A percentile compares a stretch with the other conserved stretches of the same genome.
Evolutionary conservation across 2,797 vertebrate species (phyloP).

Genomic region (Ara ararauna): DNA sequence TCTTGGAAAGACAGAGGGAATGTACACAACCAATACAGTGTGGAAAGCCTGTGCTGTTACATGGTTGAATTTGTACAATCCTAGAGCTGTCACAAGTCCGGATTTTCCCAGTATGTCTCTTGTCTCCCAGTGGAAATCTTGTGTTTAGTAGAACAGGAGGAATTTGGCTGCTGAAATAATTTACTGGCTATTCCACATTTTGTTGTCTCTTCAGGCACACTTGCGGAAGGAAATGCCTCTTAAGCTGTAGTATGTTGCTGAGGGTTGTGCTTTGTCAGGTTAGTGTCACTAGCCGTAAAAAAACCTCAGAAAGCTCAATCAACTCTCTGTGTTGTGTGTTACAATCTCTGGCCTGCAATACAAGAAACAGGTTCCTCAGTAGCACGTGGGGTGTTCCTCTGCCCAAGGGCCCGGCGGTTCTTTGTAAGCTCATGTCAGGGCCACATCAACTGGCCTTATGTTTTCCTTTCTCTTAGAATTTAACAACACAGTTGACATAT

Average conservation of each 20-base stretch:
- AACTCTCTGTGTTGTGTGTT: background rate
- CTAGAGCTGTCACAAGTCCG: background rate
- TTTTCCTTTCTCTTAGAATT: background rate
- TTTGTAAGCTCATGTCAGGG: background rate
- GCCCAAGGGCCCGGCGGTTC: background rate
- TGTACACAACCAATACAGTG: background rate
- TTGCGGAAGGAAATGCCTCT: background rate
- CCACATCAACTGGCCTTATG: accelerated
- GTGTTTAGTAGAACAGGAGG: background rate
- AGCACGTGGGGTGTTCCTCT: background rate
- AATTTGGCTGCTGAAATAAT: background rate
- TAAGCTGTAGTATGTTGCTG: background rate
- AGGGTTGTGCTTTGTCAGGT: background rate
- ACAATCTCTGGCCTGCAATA: background rate
- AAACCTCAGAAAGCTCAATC: background rate
- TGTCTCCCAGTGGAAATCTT: background rate
- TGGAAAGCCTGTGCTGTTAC: background rate
- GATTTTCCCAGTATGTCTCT: background rate
- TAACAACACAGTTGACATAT: background rate
- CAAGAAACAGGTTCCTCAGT: background rate
- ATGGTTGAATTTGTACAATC: background rate
- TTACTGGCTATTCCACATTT: background rate
- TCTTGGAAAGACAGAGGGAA: background rate
- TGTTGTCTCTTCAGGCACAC: background rate
- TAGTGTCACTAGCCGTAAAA: background rate